Evolutionary conservation across 2,888 invertebrate species (phyloP).

Genomic region (Drosophila infuscata): DNA sequence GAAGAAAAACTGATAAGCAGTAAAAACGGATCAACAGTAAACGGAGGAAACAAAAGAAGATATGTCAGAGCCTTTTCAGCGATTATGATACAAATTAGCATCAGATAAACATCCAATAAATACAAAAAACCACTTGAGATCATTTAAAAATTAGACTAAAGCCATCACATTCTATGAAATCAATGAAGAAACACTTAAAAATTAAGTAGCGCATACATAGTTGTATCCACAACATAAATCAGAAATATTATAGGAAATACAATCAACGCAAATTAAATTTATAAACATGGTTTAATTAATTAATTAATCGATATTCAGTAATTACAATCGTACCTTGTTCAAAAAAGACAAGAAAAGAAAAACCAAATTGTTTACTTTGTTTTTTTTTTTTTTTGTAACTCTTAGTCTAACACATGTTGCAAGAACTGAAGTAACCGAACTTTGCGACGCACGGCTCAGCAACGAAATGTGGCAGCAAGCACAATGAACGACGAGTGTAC

Average conservation of each 20-base stretch:
- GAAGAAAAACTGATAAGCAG: constrained; percentile 30
- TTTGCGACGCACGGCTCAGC: constrained; percentile 45
- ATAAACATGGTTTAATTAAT: not conserved
- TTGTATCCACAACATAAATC: not conserved
- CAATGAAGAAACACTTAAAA: not conserved
- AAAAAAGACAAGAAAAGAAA: not conserved
- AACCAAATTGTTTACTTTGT: not conserved
- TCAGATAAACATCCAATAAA: not conserved
- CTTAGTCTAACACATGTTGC: constrained; percentile 34
- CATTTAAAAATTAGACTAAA: not conserved
- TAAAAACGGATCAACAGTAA: constrained; percentile 27
- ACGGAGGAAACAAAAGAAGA: not conserved
- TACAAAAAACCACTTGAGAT: not conserved
- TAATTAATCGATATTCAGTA: not conserved
- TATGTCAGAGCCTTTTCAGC: constrained; percentile 3
- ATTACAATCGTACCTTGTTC: not conserved
- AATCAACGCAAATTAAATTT: not conserved
- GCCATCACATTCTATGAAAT: not conserved
- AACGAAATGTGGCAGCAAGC: constrained; percentile 49
- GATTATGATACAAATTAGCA: constrained; percentile 4
- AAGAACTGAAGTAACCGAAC: constrained; percentile 38
- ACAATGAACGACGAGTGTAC: constrained; percentile 8
- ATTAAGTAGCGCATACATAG: not conserved
- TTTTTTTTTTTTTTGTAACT: not conserved
- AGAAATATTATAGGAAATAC: not conserved